Evolutionary conservation across 2,888 invertebrate genomes (phyloP), one percentile per base, ranked within the genome.

Genomic region (Criorhina ranunculi): DNA sequence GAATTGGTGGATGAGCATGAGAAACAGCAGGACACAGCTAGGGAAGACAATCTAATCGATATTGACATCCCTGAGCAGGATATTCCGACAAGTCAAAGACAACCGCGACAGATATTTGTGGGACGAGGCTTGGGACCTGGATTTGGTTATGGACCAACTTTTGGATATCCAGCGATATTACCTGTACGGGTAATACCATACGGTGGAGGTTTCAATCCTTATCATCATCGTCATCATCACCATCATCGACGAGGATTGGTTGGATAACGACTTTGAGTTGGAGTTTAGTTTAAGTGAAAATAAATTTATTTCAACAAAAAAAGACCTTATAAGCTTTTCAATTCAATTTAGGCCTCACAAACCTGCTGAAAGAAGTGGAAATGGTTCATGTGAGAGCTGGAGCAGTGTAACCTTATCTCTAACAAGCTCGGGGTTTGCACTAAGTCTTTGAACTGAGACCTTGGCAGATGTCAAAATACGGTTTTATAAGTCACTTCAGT

Each of bases 51-150:
- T 33, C 12, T 9, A 15, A 55, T 57, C 15, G 31, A 70, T n/a
- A 12, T 35, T 24, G 75, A 80, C 19, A 2, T 64, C 0, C 88
- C 89, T 19, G 86, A 78, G 9, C 72, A 87, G 9, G 88, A 87
- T 19, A 86, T 87, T 46, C 19, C 51, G 0, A 37, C 87, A 19
- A 75, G 57, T 57, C 57, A 44, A 9, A 87, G 90, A 5, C 89
- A 88, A 70, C 87, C 79, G 17, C 88, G 90, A 0, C 90, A 89
- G 73, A 89, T 77, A 79, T 88, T 88, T 60, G 19, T 33, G 1
- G 53, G 69, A 42, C 69, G 57, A 6, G 46, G 57, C 12, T n/a
- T 42, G 42, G 42, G 42, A 4, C 55, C 67, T 7, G 67, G 60
- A 0, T 60, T 60, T 31, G 42, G 42, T 1, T 60, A 44, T 60